Evolutionary conservation across 2,113 vertebrate genomes (phyloP), one percentile per base, ranked within the genome.

Genomic region (Orcinus orca): DNA sequence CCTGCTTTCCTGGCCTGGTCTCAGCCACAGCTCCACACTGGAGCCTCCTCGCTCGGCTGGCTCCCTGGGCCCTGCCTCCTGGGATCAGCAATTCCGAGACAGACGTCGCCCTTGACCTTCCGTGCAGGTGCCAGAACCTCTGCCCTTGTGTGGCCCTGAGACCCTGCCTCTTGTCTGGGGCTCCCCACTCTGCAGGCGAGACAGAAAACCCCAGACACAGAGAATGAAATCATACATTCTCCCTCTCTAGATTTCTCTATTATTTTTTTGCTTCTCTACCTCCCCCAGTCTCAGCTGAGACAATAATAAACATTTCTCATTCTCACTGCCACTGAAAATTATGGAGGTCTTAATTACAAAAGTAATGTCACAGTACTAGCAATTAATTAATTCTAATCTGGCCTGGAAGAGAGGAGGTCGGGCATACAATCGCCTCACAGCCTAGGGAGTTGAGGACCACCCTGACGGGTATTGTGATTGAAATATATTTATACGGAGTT

Each of bases 401-500:
- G 73, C 11, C 17, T 1, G 0, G 47, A 90, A 94, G n/a, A 79
- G 87, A 95, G 96, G 95, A 96, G 96, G 96, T 97, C 1, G 3
- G 93, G 41, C 70, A 41, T 18, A 88, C 87, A 26, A 88, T 94
- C 87, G 17, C 95, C 89, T 10, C 3, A 1, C 15, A 8, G 55
- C 91, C 71, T 36, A 87, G 65, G 96, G 96, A 76, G 92, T 96
- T 47, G n/a, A 91, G 93, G 53, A 74, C 95, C 95, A 82, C 88
- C 92, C 86, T 11, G 1, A 63, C 1, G 85, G 97, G 94, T 96
- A 79, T 44, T 17, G 92, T 86, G 3, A 81, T 96, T 96, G 98
- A 97, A 97, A 95, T 87, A 17, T 93, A 33, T 98, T 98, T 98
- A 96, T 88, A 95, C 97, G 98, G 97, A 98, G 98, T 98, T 97